Percentiles rank a stretch among this genome's conserved stretches.
Conservation (phyloP, 2,113 vertebrate genomes). For the Malaclemys terrapin region DNA sequence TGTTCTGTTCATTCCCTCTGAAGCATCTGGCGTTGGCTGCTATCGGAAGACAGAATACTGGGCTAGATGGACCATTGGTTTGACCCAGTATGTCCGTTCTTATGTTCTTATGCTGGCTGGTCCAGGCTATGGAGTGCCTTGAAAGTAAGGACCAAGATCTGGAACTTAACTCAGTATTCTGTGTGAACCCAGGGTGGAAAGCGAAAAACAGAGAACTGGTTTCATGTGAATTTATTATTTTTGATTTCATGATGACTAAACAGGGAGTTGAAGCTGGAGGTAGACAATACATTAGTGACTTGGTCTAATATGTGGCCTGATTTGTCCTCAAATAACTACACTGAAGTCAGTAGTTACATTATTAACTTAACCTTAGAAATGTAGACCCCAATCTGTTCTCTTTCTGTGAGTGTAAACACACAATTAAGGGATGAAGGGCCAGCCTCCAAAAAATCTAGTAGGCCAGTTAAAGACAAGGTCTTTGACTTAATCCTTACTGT, state of each 20-base stretch:
- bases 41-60: too few relatives aligned
- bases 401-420: background rate
- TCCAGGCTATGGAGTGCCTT: accelerated
- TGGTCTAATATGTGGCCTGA: constrained; percentile 44
- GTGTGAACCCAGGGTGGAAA: background rate
- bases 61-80: too few relatives aligned
- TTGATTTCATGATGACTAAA: constrained; percentile 56
- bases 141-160: background rate
- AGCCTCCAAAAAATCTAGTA: background rate
- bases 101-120: too few relatives aligned
- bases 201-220: background rate
- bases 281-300: background rate
- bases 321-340: constrained; percentile 48
- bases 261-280: constrained; percentile 38
- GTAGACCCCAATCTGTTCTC: background rate
- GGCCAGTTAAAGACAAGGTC: background rate
- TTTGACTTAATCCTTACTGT: background rate
- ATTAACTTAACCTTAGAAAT: background rate
- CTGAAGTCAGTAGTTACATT: constrained; percentile 25
- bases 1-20: too few relatives aligned
- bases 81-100: too few relatives aligned
- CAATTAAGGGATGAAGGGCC: background rate
- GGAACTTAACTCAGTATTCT: background rate
- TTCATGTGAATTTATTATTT: background rate
- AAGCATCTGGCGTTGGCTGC: too few relatives aligned